Evolutionary conservation across 2,797 vertebrate species (phyloP), one percentile per base, ranked within the genome.

Genomic region (Clarias pachynema): DNA sequence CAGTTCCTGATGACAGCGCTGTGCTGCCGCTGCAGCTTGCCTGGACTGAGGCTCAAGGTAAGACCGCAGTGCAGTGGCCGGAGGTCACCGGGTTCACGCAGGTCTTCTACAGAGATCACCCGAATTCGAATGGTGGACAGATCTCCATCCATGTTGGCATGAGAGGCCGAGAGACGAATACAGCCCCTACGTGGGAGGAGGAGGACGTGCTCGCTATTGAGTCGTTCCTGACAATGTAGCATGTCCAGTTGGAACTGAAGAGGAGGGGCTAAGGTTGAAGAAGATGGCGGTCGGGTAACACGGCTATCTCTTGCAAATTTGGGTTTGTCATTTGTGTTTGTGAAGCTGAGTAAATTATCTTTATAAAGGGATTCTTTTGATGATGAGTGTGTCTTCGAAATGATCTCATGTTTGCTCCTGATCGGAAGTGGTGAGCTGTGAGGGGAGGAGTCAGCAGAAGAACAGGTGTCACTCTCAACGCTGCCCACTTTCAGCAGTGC

Each of bases 11-110:
- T 90, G 88, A 88, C 92, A 90, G 92, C 87, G 8, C 94, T 95
- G 87, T 90, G 57, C 88, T 95, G 94, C 16, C 88, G 89, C 90
- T 95, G 93, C 77, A 92, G 90, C 88, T 94, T 95, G 63, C 92
- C 94, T 0, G 94, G 94, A 53, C 81, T 93, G 78, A 96, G 87
- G 85, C 93, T 93, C 75, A 94, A 84, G 85, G 83, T 92, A 40
- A 96, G 86, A 10, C 87, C 89, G 82, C 93, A 95, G 89, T 91
- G 92, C 79, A 91, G 68, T 53, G 87, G 87, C 73, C 88, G 89
- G 24, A 8, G 86, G 59, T 92, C 90, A 15, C 72, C 56, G 0
- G 87, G 60, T 0, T 91, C 90, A 37, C 90, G 81, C 15, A 95
- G 29, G 16, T 87, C 90, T 62, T 95, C 93, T 81, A 94, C 91